Evolutionary conservation across 2,888 invertebrate genomes (phyloP).

Genomic region (Panorpa germanica): DNA sequence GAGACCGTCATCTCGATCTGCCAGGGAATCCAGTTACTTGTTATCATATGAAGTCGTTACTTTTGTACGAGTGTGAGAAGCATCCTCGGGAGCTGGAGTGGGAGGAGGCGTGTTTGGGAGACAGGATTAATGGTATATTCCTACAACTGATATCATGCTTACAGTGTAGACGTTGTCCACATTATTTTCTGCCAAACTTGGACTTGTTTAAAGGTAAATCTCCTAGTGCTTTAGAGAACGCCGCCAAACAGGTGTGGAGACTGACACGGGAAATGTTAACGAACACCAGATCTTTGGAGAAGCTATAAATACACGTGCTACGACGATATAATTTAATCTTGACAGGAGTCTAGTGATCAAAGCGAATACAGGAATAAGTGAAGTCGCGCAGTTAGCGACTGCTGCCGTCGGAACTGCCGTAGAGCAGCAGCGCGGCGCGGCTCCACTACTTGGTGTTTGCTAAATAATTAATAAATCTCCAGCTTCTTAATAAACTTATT

Average conservation of each 20-base stretch:
- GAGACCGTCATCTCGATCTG: conserved; percentile 78
- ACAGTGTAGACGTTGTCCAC: conserved; percentile 87
- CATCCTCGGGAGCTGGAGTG: conserved; percentile 87
- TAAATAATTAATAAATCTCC: no score
- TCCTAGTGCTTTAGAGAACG: conserved; percentile 76
- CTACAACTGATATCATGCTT: conserved; percentile 88
- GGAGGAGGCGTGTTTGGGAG: conserved; percentile 84
- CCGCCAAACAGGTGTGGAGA: conserved; percentile 87
- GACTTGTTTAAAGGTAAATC: conserved; percentile 89
- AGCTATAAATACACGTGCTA: no score
- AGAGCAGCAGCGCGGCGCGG: no score
- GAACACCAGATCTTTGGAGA: conserved; percentile 78
- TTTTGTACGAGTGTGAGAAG: conserved; percentile 92
- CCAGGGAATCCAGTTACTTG: conserved; percentile 80
- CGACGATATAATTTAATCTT: no score
- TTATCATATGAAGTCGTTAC: conserved; percentile 78
- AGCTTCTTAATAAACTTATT: no score
- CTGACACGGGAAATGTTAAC: conserved; percentile 82
- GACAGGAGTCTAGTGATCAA: no score
- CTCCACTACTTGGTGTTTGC: no score
- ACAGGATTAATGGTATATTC: conserved; percentile 85
- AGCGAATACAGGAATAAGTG: no score
- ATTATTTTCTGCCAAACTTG: conserved; percentile 87
- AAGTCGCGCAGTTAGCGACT: no score
- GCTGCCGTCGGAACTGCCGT: no score